phyloP scores from a whole-genome alignment of 2,113 vertebrate species.

The Pseudolaguvia tuberculata region DNA sequence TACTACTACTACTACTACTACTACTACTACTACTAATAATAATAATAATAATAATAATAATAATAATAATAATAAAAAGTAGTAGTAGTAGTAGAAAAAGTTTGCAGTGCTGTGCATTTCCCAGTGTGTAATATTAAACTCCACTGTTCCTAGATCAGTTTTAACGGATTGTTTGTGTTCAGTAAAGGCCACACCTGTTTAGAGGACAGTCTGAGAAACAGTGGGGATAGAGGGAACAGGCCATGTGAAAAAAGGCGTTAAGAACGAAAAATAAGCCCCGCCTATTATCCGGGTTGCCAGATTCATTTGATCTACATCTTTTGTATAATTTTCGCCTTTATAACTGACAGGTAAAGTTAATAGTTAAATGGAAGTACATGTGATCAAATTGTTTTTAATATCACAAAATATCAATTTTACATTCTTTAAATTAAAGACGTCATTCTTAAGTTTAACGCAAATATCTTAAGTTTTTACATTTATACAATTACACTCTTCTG shows the following conservation, averaged over 20 bases:
- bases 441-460: no score
- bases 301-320: not conserved
- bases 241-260: not conserved
- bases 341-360: not conserved
- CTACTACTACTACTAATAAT: no score
- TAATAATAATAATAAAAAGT: not conserved
- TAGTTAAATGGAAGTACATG: no score
- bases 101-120: not conserved
- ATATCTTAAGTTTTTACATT: no score
- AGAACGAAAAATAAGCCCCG: conserved; percentile 4
- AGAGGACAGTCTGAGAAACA: not conserved
- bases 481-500: no score
- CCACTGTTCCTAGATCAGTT: not conserved
- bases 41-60: not conserved
- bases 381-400: no score
- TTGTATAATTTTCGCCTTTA: not conserved
- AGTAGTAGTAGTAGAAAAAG: not conserved
- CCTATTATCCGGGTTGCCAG: not conserved
- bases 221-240: not conserved
- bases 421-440: no score
- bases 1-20: no score
- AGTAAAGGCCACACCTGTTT: conserved; percentile 1
- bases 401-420: no score
- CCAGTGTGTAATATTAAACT: not conserved
- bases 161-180: not conserved